Evolutionary conservation across 2,797 vertebrate species (phyloP), one percentile per base, ranked within the genome.

Genomic region (Cynodonichthys magdalenae): DNA sequence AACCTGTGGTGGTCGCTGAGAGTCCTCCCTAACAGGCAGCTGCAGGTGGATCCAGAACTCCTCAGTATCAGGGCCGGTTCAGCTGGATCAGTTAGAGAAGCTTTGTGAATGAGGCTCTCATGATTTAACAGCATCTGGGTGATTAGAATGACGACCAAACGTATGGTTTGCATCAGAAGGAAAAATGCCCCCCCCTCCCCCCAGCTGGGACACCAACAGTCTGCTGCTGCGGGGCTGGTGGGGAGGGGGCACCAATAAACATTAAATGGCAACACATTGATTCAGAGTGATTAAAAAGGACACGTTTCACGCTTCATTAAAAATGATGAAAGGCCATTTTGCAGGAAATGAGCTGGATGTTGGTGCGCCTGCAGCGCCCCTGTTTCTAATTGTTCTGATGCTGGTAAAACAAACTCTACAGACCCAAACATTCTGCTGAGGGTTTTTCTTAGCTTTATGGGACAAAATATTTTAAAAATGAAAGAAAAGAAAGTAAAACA

Each of bases 291-390:
- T 53, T 60, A 62, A 58, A 8, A n/a, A 29, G 15, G 48, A 45
- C 47, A 29, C 67, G 48, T 62, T 61, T 53, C 59, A 52, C 5
- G 59, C 19, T 45, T 62, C 59, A 62, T 62, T 62, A 62, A 51
- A 41, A 52, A 44, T 52, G 3, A 62, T 51, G 24, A 52, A 66
- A 62, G 49, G n/a, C n/a, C 49, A 31, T 62, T 52, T 53, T 62
- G 12, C 39, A 19, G 39, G 59, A 62, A 62, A 62, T 31, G 29
- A 49, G n/a, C 36, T 31, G 59, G 45, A 29, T 45, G 27, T 44
- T 10, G 18, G 9, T 48, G 15, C 0, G 59, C 24, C 57, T 20
- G 31, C n/a, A 63, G 60, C 42, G 0, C 45, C 24, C 36, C 46
- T 42, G n/a, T 17, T 52, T 31, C 10, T 4, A 5, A 5, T n/a